Base-by-base conservation (phyloP, 1,140 invertebrate species). In the Apocrypta bakeri region DNA sequence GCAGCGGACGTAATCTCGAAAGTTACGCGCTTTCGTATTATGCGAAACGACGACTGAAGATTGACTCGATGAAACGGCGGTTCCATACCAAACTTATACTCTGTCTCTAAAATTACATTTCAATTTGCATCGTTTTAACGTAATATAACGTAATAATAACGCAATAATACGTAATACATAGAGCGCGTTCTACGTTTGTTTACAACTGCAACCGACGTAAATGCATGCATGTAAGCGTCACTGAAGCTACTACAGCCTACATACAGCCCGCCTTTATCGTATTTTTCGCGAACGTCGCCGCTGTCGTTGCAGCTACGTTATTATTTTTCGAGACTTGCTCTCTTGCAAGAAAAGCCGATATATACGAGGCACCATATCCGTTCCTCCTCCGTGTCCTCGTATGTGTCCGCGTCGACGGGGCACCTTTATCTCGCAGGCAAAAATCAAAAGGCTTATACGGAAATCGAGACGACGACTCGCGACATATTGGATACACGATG, bases 201-300 rank as follows among this genome's bases (percentile, higher is more conserved):
- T 56, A 21, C 21, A 17, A 1, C 48, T 17, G 17, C 6, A 56
- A 56, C 21, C 48, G 48, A 56, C n/a, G n/a, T 37, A 63, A 14
- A 56, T 25, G 21, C 64, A 66, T 71, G 64, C 77, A n/a, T 7
- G 11, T n/a, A 33, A 17, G 68, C n/a, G 42, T n/a, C 14, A 64
- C 12, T 24, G n/a, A 33, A 56, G 21, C 21, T 56, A 21, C 48
- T 56, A n/a, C 48, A 21, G n/a, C n/a, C n/a, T n/a, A n/a, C n/a
- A 56, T 56, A 2, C 14, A 56, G 31, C n/a, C 14, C 61, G 31
- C 29, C n/a, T 77, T 66, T 66, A 77, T 66, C n/a, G 61, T n/a
- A 77, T 66, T 77, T 77, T 77, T 77, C 56, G n/a, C 17, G 61
- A 11, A 63, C 8, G 48, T 25, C 63, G 63, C 63, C 27, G 25